Evolutionary conservation across 2,888 invertebrate genomes (phyloP).

Genomic region (Agrochola macilenta): DNA sequence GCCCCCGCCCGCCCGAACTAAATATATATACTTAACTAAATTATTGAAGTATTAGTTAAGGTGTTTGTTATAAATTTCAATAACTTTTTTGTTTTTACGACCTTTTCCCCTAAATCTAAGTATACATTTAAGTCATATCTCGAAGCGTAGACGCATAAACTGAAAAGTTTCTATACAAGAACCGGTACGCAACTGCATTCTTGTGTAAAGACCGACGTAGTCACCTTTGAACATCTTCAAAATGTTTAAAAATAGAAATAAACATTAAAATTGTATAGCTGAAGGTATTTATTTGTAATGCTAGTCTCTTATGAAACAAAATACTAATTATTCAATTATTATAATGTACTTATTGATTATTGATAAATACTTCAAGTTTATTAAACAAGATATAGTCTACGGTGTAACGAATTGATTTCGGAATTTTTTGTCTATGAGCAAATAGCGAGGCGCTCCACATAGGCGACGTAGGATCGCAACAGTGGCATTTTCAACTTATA

Average conservation of each 20-base stretch:
- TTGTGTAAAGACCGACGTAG: slow-evolving; percentile 87
- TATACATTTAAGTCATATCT: slow-evolving; percentile 90
- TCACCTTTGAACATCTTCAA: slow-evolving; percentile 89
- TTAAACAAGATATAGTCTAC: slow-evolving; percentile 90
- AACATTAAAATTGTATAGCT: slow-evolving; percentile 90
- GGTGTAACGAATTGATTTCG: slow-evolving; percentile 90
- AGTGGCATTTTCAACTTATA: slow-evolving; percentile 89
- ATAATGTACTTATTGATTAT: slow-evolving; percentile 91
- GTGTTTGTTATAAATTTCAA: slow-evolving; percentile 91
- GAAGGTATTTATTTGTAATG: slow-evolving; percentile 91
- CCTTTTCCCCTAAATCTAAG: slow-evolving; percentile 90
- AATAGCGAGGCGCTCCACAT: slow-evolving; percentile 77
- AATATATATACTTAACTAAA: slow-evolving; percentile 83
- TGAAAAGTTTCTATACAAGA: slow-evolving; percentile 84
- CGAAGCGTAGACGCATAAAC: slow-evolving; percentile 89
- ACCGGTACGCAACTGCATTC: slow-evolving; percentile 75
- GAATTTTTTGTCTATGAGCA: slow-evolving; percentile 88
- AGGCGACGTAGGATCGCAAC: slow-evolving; percentile 89
- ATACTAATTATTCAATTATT: slow-evolving; percentile 91
- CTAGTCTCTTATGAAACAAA: slow-evolving; percentile 91
- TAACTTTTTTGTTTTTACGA: slow-evolving; percentile 90
- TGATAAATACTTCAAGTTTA: slow-evolving; percentile 91
- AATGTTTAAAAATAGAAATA: slow-evolving; percentile 89
- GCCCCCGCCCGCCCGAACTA: slow-evolving; percentile 71
- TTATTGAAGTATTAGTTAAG: slow-evolving; percentile 90